Conservation (phyloP, 2,797 vertebrate genomes). For the Paguma larvata region DNA sequence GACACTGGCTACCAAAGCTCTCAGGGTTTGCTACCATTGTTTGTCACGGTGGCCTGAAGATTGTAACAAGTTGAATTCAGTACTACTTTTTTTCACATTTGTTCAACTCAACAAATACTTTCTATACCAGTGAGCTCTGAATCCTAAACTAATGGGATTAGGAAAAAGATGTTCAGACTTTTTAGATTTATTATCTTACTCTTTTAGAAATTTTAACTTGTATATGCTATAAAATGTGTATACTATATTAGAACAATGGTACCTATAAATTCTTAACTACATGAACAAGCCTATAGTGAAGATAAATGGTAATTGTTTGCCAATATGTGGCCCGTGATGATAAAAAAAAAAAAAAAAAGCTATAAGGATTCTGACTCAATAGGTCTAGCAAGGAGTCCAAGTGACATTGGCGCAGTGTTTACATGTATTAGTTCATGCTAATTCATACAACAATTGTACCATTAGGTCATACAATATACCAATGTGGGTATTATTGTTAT, state of each 20-base stretch:
- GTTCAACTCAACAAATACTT: constrained; percentile 4
- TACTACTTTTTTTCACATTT: neutral
- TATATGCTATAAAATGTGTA: neutral
- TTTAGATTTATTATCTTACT: neutral
- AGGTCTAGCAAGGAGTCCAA: neutral
- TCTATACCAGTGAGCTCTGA: neutral
- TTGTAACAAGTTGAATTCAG: neutral
- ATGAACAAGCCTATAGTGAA: neutral
- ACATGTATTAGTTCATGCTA: neutral
- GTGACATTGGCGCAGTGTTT: neutral
- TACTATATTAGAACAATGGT: neutral
- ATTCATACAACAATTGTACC: neutral
- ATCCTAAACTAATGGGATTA: neutral
- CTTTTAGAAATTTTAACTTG: constrained; percentile 6
- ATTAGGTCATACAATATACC: neutral
- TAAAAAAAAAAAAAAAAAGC: neutral
- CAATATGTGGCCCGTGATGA: neutral
- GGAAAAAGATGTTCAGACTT: neutral
- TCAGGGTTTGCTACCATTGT: neutral
- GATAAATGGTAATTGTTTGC: neutral
- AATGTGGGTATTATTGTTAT: neutral
- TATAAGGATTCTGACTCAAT: neutral
- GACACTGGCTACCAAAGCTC: neutral
- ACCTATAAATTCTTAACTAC: neutral
- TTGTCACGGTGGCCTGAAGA: neutral